phyloP scores from a whole-genome alignment of 2,888 invertebrate species.

The Pharmacophagus antenor region DNA sequence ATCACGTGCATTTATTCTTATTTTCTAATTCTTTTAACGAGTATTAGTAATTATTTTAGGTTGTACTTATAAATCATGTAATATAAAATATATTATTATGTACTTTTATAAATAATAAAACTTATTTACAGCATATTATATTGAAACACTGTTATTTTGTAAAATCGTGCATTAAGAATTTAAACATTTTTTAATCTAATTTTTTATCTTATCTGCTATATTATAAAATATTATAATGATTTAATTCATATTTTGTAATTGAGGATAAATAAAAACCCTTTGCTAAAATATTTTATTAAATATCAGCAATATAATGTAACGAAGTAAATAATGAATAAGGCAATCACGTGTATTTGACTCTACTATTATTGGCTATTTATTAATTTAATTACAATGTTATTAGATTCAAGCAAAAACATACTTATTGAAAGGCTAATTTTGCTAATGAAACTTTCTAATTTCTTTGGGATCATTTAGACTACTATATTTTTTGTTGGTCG shows the following conservation, averaged over 20 bases:
- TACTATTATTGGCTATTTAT: constrained; percentile 64
- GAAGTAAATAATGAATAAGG: constrained; percentile 76
- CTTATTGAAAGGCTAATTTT: constrained; percentile 67
- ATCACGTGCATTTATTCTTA: constrained; percentile 24
- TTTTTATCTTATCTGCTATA: too few relatives aligned
- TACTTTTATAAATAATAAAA: too few relatives aligned
- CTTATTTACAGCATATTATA: too few relatives aligned
- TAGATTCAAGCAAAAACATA: constrained; percentile 66
- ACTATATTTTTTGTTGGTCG: constrained; percentile 40
- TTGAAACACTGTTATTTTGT: too few relatives aligned
- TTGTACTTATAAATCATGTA: too few relatives aligned
- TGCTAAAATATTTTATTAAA: constrained; percentile 78
- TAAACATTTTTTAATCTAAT: too few relatives aligned
- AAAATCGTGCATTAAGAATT: too few relatives aligned
- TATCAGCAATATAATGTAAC: constrained; percentile 71
- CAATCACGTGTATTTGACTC: constrained; percentile 76
- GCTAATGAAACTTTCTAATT: constrained; percentile 71
- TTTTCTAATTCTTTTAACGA: not conserved
- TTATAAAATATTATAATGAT: too few relatives aligned
- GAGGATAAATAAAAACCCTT: constrained; percentile 41
- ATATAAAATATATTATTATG: too few relatives aligned
- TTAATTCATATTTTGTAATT: not conserved
- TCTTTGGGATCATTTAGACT: constrained; percentile 67
- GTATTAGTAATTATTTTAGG: too few relatives aligned
- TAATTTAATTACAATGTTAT: constrained; percentile 66